Evolutionary conservation across 2,113 vertebrate species (phyloP).

Genomic region (Ammospiza caudacuta): DNA sequence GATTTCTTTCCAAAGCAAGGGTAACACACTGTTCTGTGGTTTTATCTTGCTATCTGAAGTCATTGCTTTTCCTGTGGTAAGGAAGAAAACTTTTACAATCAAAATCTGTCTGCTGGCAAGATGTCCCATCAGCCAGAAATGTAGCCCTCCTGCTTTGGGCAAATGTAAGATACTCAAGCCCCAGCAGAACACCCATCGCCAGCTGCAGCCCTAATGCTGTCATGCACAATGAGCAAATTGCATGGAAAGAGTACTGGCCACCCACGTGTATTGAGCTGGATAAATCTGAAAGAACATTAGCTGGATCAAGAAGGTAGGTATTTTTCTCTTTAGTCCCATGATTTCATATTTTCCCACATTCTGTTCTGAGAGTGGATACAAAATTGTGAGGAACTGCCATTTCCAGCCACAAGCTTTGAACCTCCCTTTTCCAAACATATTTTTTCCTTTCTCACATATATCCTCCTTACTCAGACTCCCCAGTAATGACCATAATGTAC

Average conservation of each 20-base stretch:
- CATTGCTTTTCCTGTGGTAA: background rate
- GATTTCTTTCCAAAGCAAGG: background rate
- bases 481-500: no score
- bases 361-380: background rate
- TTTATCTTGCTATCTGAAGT: background rate
- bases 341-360: background rate
- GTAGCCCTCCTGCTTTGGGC: background rate
- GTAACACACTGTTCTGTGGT: background rate
- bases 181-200: background rate
- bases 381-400: background rate
- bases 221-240: background rate
- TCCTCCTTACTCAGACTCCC: background rate
- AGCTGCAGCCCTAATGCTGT: background rate
- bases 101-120: background rate
- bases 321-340: background rate
- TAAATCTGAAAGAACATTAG: background rate
- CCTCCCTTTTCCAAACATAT: background rate
- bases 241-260: background rate
- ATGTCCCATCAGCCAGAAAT: background rate
- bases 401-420: background rate
- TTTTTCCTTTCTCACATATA: background rate
- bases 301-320: background rate
- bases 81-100: background rate
- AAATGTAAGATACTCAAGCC: background rate
- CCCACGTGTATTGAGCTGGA: background rate